phyloP scores from a whole-genome alignment of 2,113 vertebrate genomes.

The Fregetta grallaria region DNA sequence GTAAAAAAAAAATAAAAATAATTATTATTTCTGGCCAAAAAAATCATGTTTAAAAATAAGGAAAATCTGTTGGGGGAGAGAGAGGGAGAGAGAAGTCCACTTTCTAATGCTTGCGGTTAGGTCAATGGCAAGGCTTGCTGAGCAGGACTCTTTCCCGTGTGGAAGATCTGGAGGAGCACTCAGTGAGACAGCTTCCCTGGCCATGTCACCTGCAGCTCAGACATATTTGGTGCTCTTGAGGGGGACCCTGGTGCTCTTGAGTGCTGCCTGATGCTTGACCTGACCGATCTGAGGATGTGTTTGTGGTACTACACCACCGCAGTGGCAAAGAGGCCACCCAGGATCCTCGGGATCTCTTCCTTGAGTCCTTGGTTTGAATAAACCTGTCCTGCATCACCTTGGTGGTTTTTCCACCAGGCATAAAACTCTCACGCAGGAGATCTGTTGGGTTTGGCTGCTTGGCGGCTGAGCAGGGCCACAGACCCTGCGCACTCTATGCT shows the following conservation, averaged over 20 bases:
- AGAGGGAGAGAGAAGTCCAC: neutral
- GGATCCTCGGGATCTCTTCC: neutral
- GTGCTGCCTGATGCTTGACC: neutral
- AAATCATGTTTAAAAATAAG: neutral
- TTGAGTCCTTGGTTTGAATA: neutral
- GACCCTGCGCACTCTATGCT: neutral
- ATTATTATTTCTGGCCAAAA: neutral
- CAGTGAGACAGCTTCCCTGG: neutral
- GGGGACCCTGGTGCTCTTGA: neutral
- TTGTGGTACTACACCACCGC: fast-evolving
- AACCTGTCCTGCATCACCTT: neutral
- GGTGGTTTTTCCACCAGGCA: neutral
- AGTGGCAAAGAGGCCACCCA: neutral
- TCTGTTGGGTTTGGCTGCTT: neutral
- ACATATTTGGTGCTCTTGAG: neutral
- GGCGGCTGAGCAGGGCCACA: neutral
- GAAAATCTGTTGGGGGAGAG: neutral
- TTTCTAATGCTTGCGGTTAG: neutral
- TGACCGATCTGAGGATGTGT: fast-evolving
- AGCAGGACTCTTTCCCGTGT: neutral
- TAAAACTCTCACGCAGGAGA: neutral
- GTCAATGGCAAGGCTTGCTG: neutral
- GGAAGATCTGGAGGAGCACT: neutral
- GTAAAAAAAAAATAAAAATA: neutral
- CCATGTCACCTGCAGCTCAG: neutral